Evolutionary conservation across 1,140 invertebrate genomes (phyloP).

Genomic region (Saxidomus purpurata): DNA sequence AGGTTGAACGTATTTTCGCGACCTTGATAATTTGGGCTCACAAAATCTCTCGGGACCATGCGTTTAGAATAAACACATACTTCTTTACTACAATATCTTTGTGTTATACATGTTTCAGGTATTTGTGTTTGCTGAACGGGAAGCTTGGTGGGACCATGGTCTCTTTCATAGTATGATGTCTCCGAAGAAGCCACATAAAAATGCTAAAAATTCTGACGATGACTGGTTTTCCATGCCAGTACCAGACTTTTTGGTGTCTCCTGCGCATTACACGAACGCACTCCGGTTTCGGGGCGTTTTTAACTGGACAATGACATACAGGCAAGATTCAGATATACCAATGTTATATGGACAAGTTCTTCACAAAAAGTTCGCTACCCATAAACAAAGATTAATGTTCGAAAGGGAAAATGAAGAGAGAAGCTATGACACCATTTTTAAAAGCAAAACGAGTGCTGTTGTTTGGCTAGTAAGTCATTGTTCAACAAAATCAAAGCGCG

Average conservation of each 20-base stretch:
- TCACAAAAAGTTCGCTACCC: background rate
- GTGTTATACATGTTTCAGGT: background rate
- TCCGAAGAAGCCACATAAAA: background rate
- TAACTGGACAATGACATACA: conserved; percentile 78
- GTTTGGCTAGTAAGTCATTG: conserved; percentile 90
- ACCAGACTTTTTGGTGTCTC: background rate
- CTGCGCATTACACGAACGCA: background rate
- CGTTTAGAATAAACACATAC: too few relatives aligned
- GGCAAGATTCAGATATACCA: conserved; percentile 75
- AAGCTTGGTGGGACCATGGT: conserved; percentile 27
- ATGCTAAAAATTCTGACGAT: background rate
- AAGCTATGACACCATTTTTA: conserved; percentile 60
- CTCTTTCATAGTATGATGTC: background rate
- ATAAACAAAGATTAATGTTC: background rate
- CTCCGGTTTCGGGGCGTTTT: conserved; percentile 43
- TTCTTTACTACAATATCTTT: too few relatives aligned
- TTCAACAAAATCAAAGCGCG: conserved; percentile 87
- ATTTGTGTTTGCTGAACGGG: conserved; percentile 40
- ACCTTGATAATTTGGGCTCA: too few relatives aligned
- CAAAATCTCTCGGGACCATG: too few relatives aligned
- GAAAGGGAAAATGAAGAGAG: background rate
- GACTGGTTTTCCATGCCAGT: background rate
- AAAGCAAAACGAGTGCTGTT: conserved; percentile 80
- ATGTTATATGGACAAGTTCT: conserved; percentile 62
- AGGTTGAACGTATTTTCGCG: too few relatives aligned